Evolutionary conservation across 2,797 vertebrate species (phyloP).

Genomic region (Rhodeus uyekii): DNA sequence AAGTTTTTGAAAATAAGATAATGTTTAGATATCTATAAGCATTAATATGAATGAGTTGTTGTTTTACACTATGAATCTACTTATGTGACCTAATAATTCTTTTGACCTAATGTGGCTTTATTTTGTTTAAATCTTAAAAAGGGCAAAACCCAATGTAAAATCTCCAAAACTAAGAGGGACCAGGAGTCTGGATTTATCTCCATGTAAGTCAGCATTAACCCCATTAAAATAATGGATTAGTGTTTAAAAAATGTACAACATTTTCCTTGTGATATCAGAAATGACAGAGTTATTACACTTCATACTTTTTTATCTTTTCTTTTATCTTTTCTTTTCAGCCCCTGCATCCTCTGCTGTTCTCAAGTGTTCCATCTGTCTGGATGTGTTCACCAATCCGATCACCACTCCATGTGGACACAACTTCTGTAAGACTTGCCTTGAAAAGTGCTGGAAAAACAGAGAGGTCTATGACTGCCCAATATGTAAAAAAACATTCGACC

Average conservation of each 20-base stretch:
- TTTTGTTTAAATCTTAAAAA: background rate
- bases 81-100: too few relatives aligned
- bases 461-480: slow-evolving; percentile 8
- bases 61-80: background rate
- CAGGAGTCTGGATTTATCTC: background rate
- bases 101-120: too few relatives aligned
- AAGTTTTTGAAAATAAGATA: background rate
- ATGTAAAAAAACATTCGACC: slow-evolving; percentile 32
- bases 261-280: background rate
- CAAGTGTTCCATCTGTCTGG: background rate
- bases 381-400: slow-evolving; percentile 32
- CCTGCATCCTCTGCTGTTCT: background rate
- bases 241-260: background rate
- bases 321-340: background rate
- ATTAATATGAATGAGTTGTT: background rate
- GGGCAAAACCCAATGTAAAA: background rate
- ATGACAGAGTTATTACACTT: background rate
- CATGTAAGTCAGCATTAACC: background rate
- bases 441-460: background rate
- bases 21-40: background rate
- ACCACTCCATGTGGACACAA: slow-evolving; percentile 14
- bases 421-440: slow-evolving; percentile 18
- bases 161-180: background rate
- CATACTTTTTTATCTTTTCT: background rate
- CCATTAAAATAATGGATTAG: background rate